Base-by-base conservation (phyloP, 2,888 invertebrate genomes). In the Leptinotarsa haldemani region DNA sequence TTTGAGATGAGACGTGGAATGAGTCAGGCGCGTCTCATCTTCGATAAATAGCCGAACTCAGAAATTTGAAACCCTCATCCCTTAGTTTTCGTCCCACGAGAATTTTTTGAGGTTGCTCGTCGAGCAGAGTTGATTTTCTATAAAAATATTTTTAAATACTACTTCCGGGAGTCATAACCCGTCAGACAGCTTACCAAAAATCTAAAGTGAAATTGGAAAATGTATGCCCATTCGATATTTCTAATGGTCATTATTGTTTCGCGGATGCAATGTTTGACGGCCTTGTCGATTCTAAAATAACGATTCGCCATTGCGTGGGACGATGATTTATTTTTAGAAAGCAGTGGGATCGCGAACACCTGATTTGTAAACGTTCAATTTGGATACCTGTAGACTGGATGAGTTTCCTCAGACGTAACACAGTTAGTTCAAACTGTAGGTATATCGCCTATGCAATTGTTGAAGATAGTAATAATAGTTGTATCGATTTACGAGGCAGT, bases 231-330 rank as follows among this genome's bases (percentile, higher is more conserved):
- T 56, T 56, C 20, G 9, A 56, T 56, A 56, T 56, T 20, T 56
- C 20, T 4, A 18, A 56, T 20, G 20, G 20, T 30, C 5, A 66
- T 71, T 66, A 65, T 74, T 68, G 72, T 77, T 73, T 64, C 65
- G 63, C 22, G 64, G 70, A 73, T 75, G 77, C 75, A 77, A 72
- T 75, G 67, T 72, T 67, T 73, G 56, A 79, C 80, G 84, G 80
- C 84, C 84, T 85, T 84, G 85, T 82, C 83, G 80, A 82, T 81
- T 80, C 83, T 78, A 85, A 85, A 85, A 85, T 85, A 84, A 82
- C 83, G 81, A 80, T 79, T 80, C 80, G 79, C 78, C 75, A 79
- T 80, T 81, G 81, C 83, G 85, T 85, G 82, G 85, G 85, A 69
- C 50, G 73, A 61, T 56, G 73, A 66, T 73, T 69, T 81, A 82